Conservation (phyloP, 1,140 invertebrate species). For the Dendroctonus ponderosae region DNA sequence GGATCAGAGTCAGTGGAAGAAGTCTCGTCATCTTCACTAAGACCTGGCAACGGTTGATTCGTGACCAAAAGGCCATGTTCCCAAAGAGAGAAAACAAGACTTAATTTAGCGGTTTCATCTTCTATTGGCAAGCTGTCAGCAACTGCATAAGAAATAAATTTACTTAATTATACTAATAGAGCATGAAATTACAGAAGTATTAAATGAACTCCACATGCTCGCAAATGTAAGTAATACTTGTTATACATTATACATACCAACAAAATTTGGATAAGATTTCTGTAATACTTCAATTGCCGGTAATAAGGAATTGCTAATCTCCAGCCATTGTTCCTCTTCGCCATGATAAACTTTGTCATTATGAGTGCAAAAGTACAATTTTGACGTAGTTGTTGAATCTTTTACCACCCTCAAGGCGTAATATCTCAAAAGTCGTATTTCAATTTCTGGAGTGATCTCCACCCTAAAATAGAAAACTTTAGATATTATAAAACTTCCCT, state of each 20-base stretch:
- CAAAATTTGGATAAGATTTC: constrained; percentile 71
- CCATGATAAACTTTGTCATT: constrained; percentile 84
- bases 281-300: constrained; percentile 72
- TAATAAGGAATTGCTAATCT: constrained; percentile 65
- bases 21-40: not conserved
- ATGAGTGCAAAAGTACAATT: constrained; percentile 77
- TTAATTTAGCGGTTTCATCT: constrained; percentile 61
- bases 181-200: not conserved
- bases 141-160: constrained; percentile 46
- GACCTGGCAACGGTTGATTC: constrained; percentile 32
- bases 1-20: too few species aligned
- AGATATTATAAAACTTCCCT: constrained; percentile 3
- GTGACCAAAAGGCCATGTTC: constrained; percentile 69
- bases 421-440: constrained; percentile 44
- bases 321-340: constrained; percentile 74
- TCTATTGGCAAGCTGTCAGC: constrained; percentile 70
- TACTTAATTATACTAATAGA: not conserved
- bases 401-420: constrained; percentile 62
- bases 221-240: too few species aligned
- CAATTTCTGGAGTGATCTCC: constrained; percentile 41
- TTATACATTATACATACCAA: constrained; percentile 10
- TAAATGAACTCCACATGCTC: not conserved
- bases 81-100: constrained; percentile 66
- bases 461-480: constrained; percentile 39
- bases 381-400: constrained; percentile 60